Evolutionary conservation across 2,888 invertebrate genomes (phyloP).

Genomic region (Iselma pallidipennis): DNA sequence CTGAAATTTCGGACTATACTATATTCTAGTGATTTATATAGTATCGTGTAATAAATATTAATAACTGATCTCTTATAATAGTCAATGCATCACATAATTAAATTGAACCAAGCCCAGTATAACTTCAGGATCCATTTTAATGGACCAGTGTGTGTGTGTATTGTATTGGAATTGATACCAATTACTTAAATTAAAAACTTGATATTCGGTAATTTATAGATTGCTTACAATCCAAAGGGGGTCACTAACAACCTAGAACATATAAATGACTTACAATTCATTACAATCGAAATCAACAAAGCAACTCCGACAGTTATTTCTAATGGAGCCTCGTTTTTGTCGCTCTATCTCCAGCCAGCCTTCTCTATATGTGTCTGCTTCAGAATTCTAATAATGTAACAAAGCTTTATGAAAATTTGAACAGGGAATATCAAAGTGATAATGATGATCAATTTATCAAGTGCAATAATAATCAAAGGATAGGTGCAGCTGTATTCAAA

Average conservation of each 20-base stretch:
- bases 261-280: slow-evolving; percentile 1
- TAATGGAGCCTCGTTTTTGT: not conserved
- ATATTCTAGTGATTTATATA: not conserved
- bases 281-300: slow-evolving; percentile 2
- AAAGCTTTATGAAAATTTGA: too few relatives aligned
- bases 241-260: not conserved
- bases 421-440: too few relatives aligned
- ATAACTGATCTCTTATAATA: not conserved
- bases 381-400: too few relatives aligned
- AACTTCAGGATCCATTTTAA: not conserved
- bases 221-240: not conserved
- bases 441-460: too few relatives aligned
- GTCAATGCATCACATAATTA: not conserved
- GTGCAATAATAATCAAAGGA: too few relatives aligned
- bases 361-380: too few relatives aligned
- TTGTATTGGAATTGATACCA: not conserved
- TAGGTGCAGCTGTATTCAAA: too few relatives aligned
- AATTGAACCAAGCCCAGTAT: not conserved
- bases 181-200: slow-evolving; percentile 3
- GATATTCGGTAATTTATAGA: not conserved
- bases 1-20: too few relatives aligned
- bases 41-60: not conserved
- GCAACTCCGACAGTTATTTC: not conserved
- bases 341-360: not conserved
- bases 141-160: not conserved